Evolutionary conservation across 2,113 vertebrate species (phyloP).

Genomic region (Aptenodytes patagonicus): DNA sequence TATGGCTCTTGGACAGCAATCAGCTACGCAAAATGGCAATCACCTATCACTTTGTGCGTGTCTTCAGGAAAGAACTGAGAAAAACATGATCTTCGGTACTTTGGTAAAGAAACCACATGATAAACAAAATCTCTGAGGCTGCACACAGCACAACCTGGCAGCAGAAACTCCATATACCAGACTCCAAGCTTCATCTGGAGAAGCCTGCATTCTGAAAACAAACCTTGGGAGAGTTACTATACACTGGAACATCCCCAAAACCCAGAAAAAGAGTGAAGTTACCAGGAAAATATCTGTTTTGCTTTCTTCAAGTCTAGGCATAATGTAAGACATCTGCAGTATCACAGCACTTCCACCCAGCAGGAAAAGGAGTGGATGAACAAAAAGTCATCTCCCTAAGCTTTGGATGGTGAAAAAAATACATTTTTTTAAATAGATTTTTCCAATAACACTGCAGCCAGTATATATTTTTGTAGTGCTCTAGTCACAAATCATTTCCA

Average conservation of each 20-base stretch:
- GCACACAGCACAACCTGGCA: background rate
- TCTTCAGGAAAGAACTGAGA: background rate
- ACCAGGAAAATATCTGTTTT: background rate
- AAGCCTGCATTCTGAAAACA: background rate
- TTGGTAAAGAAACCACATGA: background rate
- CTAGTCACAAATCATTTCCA: constrained; percentile 59
- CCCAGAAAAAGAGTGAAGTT: background rate
- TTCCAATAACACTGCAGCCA: background rate
- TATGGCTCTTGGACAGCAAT: background rate
- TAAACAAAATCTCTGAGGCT: background rate
- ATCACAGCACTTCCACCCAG: background rate
- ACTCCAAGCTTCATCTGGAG: background rate
- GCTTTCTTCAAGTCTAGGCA: background rate
- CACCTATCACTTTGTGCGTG: background rate
- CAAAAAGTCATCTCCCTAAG: background rate
- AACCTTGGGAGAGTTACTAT: background rate
- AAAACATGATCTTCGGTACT: background rate
- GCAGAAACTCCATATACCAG: background rate
- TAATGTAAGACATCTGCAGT: background rate
- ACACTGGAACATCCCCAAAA: background rate
- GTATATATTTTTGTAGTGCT: background rate
- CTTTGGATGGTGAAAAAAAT: background rate
- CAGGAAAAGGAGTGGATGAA: background rate
- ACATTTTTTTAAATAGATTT: background rate
- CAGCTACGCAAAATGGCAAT: constrained; percentile 2